Conservation (phyloP, 2,113 vertebrate species). For the Collichthys lucidus region DNA sequence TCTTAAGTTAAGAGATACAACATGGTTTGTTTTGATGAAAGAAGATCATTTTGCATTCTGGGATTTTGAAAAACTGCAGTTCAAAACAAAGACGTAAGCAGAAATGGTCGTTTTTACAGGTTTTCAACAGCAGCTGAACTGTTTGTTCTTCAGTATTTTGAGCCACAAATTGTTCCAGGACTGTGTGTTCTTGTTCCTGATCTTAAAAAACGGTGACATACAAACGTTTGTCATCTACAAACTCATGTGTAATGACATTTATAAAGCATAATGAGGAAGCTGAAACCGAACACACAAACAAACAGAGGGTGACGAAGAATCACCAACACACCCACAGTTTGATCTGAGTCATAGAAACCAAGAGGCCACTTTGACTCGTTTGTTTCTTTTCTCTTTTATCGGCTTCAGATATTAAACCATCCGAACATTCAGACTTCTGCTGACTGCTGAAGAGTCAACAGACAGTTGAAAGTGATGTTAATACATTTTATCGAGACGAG, state of each 20-base stretch:
- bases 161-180: too few species aligned
- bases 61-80: neutral
- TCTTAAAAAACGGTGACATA: neutral
- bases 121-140: neutral
- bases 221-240: neutral
- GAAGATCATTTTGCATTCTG: neutral
- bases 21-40: neutral
- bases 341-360: constrained; percentile 54
- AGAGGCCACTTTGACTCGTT: constrained; percentile 42
- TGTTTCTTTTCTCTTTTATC: constrained; percentile 22
- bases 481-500: too few species aligned
- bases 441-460: neutral
- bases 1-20: neutral
- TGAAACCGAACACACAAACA: constrained; percentile 4
- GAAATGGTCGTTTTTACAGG: neutral
- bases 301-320: constrained; percentile 28
- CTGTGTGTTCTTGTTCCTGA: neutral
- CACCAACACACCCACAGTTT: constrained; percentile 51
- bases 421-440: neutral
- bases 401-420: constrained; percentile 6
- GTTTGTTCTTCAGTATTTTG: too few species aligned
- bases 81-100: neutral
- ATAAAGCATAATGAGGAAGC: constrained; percentile 3
- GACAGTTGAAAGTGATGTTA: too few species aligned
- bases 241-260: constrained; percentile 4